Evolutionary conservation across 2,888 invertebrate species (phyloP).

Genomic region (Drymonia ruficornis): DNA sequence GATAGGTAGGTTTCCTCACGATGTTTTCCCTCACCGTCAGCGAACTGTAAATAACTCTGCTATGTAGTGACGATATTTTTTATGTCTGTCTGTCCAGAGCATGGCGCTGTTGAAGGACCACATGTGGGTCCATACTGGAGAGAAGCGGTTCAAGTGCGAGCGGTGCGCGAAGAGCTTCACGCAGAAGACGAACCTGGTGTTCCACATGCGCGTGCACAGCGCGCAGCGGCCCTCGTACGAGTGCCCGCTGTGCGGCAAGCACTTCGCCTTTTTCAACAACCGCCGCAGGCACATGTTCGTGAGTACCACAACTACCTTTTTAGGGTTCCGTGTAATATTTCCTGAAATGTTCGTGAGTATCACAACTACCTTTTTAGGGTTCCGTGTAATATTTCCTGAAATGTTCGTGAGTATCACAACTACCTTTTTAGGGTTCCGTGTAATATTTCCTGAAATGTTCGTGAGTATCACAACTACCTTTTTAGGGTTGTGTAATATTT

Average conservation of each 20-base stretch:
- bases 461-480: too few species aligned
- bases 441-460: too few species aligned
- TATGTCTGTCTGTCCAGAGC: constrained; percentile 61
- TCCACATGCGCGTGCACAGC: constrained; percentile 69
- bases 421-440: too few species aligned
- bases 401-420: too few species aligned
- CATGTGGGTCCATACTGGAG: constrained; percentile 76
- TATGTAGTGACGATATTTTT: too few species aligned
- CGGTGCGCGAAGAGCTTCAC: constrained; percentile 74
- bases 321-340: not conserved
- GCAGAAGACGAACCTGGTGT: constrained; percentile 71
- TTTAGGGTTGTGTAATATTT: too few species aligned
- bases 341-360: too few species aligned
- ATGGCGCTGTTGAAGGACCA: constrained; percentile 74
- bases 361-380: too few species aligned
- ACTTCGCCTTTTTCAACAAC: constrained; percentile 74
- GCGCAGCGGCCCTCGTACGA: constrained; percentile 62
- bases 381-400: too few species aligned
- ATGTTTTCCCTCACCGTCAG: too few species aligned
- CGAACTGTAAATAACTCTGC: too few species aligned
- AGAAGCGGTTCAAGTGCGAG: constrained; percentile 73
- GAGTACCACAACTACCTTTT: constrained; percentile 44
- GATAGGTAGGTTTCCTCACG: too few species aligned
- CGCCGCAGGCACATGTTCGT: constrained; percentile 76
- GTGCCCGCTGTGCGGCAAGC: constrained; percentile 72